Percentiles rank a stretch among this genome's conserved stretches.
These are phyloP conservation scores for Enteromius anoplus DNA, from an alignment of 2,797 vertebrate species.

Conservation along the genomic window DNA sequence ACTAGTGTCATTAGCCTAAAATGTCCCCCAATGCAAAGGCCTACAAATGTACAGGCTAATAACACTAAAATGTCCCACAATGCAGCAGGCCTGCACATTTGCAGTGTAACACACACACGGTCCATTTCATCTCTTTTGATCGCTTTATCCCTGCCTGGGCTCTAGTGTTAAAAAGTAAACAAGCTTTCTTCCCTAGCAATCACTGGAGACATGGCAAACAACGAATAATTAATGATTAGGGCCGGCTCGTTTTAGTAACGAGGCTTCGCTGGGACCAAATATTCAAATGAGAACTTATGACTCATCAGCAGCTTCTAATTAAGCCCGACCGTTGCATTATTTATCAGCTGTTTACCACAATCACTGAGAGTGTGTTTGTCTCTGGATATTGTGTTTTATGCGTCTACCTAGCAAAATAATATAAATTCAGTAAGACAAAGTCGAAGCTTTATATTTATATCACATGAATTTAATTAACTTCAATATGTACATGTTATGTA, in stretches of 20 bases:
- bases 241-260: slow-evolving; percentile 50
- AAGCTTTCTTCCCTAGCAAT: slow-evolving; percentile 45
- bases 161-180: slow-evolving; percentile 46
- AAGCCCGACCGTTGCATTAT: slow-evolving; percentile 48
- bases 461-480: neutral
- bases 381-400: slow-evolving; percentile 10
- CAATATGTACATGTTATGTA: neutral
- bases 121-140: slow-evolving; percentile 38
- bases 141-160: slow-evolving; percentile 18
- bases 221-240: slow-evolving; percentile 53
- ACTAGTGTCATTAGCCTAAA: slow-evolving; percentile 26
- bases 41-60: slow-evolving; percentile 20
- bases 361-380: slow-evolving; percentile 27
- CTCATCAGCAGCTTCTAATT: slow-evolving; percentile 53
- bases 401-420: neutral
- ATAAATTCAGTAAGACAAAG: neutral
- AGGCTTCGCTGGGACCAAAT: slow-evolving; percentile 42
- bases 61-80: slow-evolving; percentile 38
- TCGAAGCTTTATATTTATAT: slow-evolving; percentile 1
- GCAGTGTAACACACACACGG: slow-evolving; percentile 45
- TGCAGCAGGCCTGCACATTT: slow-evolving; percentile 23
- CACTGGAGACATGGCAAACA: slow-evolving; percentile 38
- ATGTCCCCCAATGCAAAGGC: slow-evolving; percentile 25
- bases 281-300: slow-evolving; percentile 55
- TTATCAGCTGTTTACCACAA: slow-evolving; percentile 55